A percentile compares a stretch with the other conserved stretches of the same genome.
Evolutionary conservation across 35 echinoderm and acorn worm species (phyloP).

Genomic region (Apostichopus parvimensis): DNA sequence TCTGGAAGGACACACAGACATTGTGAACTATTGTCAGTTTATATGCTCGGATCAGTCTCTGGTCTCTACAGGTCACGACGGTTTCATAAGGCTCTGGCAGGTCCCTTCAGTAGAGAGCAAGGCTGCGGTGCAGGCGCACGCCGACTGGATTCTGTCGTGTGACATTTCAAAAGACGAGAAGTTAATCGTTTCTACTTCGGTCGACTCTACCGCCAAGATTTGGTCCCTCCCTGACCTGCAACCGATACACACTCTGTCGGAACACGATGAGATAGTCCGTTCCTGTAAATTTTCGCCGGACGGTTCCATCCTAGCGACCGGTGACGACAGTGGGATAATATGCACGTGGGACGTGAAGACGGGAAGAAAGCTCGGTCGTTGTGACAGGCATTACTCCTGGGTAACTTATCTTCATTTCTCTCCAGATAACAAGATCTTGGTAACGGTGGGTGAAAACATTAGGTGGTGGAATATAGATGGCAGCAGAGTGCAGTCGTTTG

Average conservation of each 20-base stretch:
- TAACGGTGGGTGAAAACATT: constrained; percentile 87
- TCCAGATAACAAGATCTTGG: constrained; percentile 61
- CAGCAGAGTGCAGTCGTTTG: constrained; percentile 76
- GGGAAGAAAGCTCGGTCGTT: constrained; percentile 28
- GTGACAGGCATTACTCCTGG: constrained; percentile 79
- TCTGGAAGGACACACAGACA: constrained; percentile 56
- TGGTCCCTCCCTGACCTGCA: constrained; percentile 62
- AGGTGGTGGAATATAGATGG: constrained; percentile 90
- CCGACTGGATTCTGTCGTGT: constrained; percentile 79
- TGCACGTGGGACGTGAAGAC: constrained; percentile 58
- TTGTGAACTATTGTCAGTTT: constrained; percentile 47
- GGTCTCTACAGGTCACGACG: constrained; percentile 17
- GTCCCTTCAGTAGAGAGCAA: constrained; percentile 6
- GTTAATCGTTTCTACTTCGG: constrained; percentile 68
- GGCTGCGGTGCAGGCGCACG: constrained; percentile 53
- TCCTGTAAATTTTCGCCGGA: constrained; percentile 69
- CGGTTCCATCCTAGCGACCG: constrained; percentile 54
- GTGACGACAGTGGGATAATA: constrained; percentile 78
- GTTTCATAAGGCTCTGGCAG: constrained; percentile 65
- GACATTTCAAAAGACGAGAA: constrained; percentile 74
- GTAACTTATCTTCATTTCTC: constrained; percentile 85
- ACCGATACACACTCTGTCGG: constrained; percentile 45
- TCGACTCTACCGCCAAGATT: constrained; percentile 78
- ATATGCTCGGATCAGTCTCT: constrained; percentile 11
- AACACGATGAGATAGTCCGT: constrained; percentile 71